Evolutionary conservation across 2,113 vertebrate genomes (phyloP), one percentile per base, ranked within the genome.

Genomic region (Oriolus oriolus): DNA sequence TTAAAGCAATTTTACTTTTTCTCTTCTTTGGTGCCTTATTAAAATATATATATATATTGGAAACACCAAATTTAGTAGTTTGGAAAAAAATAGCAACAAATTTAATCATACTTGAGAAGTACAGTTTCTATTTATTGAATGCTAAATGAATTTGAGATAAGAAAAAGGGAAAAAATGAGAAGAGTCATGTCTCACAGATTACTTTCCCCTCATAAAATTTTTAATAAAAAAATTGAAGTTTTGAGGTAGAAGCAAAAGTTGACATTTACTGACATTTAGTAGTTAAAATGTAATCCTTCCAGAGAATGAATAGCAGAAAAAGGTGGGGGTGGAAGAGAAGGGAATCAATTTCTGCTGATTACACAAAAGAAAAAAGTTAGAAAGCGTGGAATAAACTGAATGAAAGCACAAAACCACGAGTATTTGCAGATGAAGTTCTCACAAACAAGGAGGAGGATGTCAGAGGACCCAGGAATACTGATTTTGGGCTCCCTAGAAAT

Each of bases 211-310:
- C 59, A 65, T 53, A 59, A 24, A 52, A 70, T 77, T 91, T 89
- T 93, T 66, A 91, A 84, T 78, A 87, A 91, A 70, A 91, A 80
- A 90, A 56, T 4, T 39, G 12, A 95, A 81, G 64, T 81, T 90
- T 87, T 78, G 44, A 19, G 49, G 64, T 94, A 23, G 91, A 95
- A 87, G 66, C 44, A 83, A 93, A 95, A 92, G 82, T 49, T 91
- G 84, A 92, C 95, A 95, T 97, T 97, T 95, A 90, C 91, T 96
- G 91, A 95, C 93, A 92, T 95, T 95, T 84, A 85, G 75, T 52
- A 91, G 91, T 91, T 90, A 92, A 86, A 94, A 94, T 41, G 56
- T 57, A 96, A 95, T 95, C 74, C 81, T 95, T 94, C 89, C 86
- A 93, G 69, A 86, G 61, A 83, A 92, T 63, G 84, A 92, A 70